phyloP scores from a whole-genome alignment of 1,140 invertebrate species.

The Myzus persicae region DNA sequence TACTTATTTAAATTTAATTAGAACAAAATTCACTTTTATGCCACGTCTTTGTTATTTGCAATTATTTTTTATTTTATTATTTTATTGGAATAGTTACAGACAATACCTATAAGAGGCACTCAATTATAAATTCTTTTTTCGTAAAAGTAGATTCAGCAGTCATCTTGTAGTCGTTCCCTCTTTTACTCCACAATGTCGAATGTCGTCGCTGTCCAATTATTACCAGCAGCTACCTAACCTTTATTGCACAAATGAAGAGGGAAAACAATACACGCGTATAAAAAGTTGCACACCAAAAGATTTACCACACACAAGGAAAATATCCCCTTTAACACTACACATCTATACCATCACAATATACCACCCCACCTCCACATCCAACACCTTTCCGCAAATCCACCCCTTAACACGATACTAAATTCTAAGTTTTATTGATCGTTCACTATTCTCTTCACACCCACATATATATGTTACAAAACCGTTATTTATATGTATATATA shows the following conservation, averaged over 20 bases:
- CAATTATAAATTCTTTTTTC: too few relatives aligned
- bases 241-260: slow-evolving; percentile 7
- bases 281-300: neutral
- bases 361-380: too few relatives aligned
- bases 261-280: neutral
- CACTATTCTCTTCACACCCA: neutral
- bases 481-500: neutral
- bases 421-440: slow-evolving; percentile 10
- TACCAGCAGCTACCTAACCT: neutral
- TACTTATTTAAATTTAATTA: too few relatives aligned
- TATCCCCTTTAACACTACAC: neutral
- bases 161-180: neutral
- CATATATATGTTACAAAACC: neutral
- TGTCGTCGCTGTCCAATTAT: neutral
- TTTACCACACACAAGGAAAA: neutral
- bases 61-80: too few relatives aligned
- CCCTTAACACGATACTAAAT: slow-evolving; percentile 6
- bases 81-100: too few relatives aligned
- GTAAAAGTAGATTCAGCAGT: too few relatives aligned
- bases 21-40: too few relatives aligned
- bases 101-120: too few relatives aligned
- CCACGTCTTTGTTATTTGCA: too few relatives aligned
- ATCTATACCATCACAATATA: neutral
- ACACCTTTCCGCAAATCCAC: neutral
- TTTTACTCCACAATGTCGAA: neutral